A percentile compares a stretch with the other conserved stretches of the same genome.
phyloP scores from a whole-genome alignment of 1,140 invertebrate species.

The Megathymus violae region DNA sequence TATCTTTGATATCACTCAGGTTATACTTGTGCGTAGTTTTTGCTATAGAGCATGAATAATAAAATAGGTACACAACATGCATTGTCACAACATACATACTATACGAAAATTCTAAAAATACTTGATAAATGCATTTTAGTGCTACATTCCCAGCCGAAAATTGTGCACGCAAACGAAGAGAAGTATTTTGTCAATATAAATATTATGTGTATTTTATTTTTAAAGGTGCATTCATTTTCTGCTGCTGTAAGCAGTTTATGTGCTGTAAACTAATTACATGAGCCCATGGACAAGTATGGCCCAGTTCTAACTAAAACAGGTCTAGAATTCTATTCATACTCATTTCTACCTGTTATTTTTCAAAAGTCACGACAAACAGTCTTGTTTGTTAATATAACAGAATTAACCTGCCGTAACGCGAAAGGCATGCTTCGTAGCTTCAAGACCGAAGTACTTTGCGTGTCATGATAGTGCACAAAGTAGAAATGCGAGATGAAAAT shows the following conservation, averaged over 20 bases:
- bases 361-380: not conserved
- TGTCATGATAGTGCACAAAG: not conserved
- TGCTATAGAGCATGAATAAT: too few relatives aligned
- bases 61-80: too few relatives aligned
- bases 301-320: not conserved
- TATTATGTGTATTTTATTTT: too few relatives aligned
- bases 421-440: not conserved
- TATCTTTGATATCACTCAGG: slow-evolving; percentile 5
- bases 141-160: too few relatives aligned
- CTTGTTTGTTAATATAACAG: not conserved
- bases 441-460: not conserved
- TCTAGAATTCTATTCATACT: not conserved
- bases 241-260: too few relatives aligned
- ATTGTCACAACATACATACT: too few relatives aligned
- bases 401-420: not conserved
- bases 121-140: too few relatives aligned
- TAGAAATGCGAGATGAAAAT: not conserved
- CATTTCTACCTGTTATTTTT: not conserved
- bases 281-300: not conserved
- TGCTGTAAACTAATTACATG: too few relatives aligned
- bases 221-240: too few relatives aligned
- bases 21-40: not conserved
- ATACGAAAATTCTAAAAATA: too few relatives aligned
- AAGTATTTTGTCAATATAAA: too few relatives aligned
- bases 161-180: too few relatives aligned